A percentile compares a stretch with the other conserved stretches of the same genome.
Conservation (phyloP, 2,888 invertebrate species). For the Acronicta aceris region DNA sequence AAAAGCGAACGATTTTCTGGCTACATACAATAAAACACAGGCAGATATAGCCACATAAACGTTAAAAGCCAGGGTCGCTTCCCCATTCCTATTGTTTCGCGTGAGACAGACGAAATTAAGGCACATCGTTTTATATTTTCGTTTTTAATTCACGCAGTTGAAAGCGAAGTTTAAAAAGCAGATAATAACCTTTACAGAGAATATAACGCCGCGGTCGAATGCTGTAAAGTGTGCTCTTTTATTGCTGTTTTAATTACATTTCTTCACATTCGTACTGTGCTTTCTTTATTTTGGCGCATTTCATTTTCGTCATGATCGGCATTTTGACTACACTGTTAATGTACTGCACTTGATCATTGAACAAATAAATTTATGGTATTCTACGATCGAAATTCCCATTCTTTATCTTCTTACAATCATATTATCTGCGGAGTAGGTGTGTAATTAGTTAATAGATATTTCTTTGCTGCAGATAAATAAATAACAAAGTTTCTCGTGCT, state of each 20-base stretch:
- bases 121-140: constrained; percentile 79
- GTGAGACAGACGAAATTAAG: constrained; percentile 79
- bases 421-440: constrained; percentile 65
- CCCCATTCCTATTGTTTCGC: constrained; percentile 75
- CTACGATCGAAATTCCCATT: not conserved
- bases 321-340: constrained; percentile 44
- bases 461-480: constrained; percentile 71
- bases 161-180: constrained; percentile 83
- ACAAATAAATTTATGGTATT: not conserved
- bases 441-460: constrained; percentile 71
- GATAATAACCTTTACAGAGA: constrained; percentile 81
- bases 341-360: constrained; percentile 11
- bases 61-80: constrained; percentile 67
- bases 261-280: constrained; percentile 73
- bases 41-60: constrained; percentile 60
- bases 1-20: constrained; percentile 52
- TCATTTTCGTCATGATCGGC: constrained; percentile 65
- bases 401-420: constrained; percentile 13
- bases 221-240: constrained; percentile 81
- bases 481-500: constrained; percentile 74
- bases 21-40: constrained; percentile 57
- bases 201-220: constrained; percentile 74
- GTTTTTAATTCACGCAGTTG: constrained; percentile 80
- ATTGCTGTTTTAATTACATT: constrained; percentile 84
- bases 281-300: constrained; percentile 72